phyloP scores from a whole-genome alignment of 2,888 invertebrate species.

The Ditula angustiorana region DNA sequence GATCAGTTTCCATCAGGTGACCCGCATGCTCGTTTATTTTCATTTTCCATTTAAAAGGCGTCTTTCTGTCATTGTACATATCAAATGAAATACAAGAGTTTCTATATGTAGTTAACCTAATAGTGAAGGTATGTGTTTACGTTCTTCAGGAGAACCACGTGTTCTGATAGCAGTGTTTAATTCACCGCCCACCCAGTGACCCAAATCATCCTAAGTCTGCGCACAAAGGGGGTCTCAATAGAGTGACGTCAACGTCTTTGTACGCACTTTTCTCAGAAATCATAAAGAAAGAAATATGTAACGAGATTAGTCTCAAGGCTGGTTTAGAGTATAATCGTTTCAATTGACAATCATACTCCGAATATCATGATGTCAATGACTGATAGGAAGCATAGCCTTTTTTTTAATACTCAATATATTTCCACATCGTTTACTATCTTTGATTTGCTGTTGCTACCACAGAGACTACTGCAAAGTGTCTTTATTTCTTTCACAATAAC shows the following conservation, averaged over 20 bases:
- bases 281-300: conserved; percentile 20
- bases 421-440: too few relatives aligned
- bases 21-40: too few relatives aligned
- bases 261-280: conserved; percentile 33
- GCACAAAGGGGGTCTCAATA: conserved; percentile 17
- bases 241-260: conserved; percentile 33
- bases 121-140: not conserved
- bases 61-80: too few relatives aligned
- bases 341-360: not conserved
- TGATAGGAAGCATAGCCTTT: not conserved
- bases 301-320: conserved; percentile 28
- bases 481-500: too few relatives aligned
- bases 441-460: too few relatives aligned
- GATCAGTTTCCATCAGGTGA: too few relatives aligned
- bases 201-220: conserved; percentile 18
- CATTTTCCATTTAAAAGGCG: too few relatives aligned
- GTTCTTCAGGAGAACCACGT: not conserved
- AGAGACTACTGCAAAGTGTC: too few relatives aligned
- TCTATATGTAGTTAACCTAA: too few relatives aligned
- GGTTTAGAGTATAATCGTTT: conserved; percentile 8
- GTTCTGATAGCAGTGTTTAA: conserved; percentile 6
- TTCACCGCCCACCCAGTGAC: conserved; percentile 13
- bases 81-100: too few relatives aligned
- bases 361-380: conserved; percentile 1
- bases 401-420: too few relatives aligned